Evolutionary conservation across 2,797 vertebrate genomes (phyloP), one percentile per base, ranked within the genome.

Genomic region (Tolypeutes matacus): DNA sequence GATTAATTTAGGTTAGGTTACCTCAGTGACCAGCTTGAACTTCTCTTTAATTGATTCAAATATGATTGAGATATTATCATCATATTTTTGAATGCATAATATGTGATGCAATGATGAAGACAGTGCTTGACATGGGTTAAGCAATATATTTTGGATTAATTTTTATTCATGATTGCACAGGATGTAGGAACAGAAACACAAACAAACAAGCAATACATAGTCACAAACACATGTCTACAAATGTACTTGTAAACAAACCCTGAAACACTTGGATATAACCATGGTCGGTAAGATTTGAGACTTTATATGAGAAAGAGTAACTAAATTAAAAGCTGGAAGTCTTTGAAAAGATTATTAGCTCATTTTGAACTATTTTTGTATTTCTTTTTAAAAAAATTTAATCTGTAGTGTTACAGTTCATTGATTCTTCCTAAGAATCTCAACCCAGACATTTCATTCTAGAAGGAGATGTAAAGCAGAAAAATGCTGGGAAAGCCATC

Each of bases 1-100:
- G 25, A 5, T 49, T 78, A 31, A 10, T 1, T 58, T 65, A 83
- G 53, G 64, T 64, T 56, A 65, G 23, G n/a, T 70, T n/a, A 67
- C 51, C n/a, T 46, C 34, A 87, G 15, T 73, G 31, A 56, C 3
- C 5, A 80, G 11, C 15, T 42, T 69, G 46, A 11, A 49, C 62
- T 53, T 80, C 49, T 80, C 5, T 65, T 70, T 80, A 23, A 1
- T 7, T 51, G 42, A 6, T 18, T 84, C 20, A 86, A 65, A 62
- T 72, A 56, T 36, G 23, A 60, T 42, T 80, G 25, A 49, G 36
- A 56, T 58, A 75, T 51, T 89, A 75, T 78, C 12, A n/a, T 53
- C 51, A n/a, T n/a, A n/a, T 75, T 93, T 81, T 64, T 84, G 60
- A 88, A 80, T 87, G 11, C 4, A 70, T 76, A 72, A 39, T 65